A percentile compares a stretch with the other conserved stretches of the same genome.
Conservation (phyloP, 2,113 vertebrate species). For the Pagrus major region DNA sequence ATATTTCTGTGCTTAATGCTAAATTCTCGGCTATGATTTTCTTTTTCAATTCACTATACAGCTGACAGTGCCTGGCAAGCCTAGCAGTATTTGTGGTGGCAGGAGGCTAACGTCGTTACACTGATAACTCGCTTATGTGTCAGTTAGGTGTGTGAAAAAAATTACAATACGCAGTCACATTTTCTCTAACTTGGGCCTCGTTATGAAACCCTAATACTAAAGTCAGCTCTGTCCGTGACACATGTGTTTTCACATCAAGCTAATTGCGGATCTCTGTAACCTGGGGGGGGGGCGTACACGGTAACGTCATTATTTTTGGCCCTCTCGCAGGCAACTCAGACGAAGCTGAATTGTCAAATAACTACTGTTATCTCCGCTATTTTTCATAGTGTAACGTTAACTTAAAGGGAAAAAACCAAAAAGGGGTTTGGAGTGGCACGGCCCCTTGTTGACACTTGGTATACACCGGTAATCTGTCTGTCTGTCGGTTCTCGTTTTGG, state of each 20-base stretch:
- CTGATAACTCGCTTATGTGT: background rate
- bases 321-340: background rate
- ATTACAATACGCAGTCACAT: no score
- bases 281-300: accelerated
- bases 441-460: no score
- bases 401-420: no score
- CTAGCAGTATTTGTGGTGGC: background rate
- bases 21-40: background rate
- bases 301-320: background rate
- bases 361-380: background rate
- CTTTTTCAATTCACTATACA: background rate
- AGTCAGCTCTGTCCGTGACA: background rate
- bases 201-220: background rate
- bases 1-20: background rate
- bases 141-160: background rate
- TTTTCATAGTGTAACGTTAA: background rate
- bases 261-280: background rate
- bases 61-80: background rate
- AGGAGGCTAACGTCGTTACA: background rate
- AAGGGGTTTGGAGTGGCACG: background rate
- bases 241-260: slow-evolving; percentile 4
- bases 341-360: background rate
- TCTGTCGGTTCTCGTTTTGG: slow-evolving; percentile 32
- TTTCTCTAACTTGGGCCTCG: background rate
- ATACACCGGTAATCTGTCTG: no score